Evolutionary conservation across 2,113 vertebrate species (phyloP).

Genomic region (Typhlomys cinereus): DNA sequence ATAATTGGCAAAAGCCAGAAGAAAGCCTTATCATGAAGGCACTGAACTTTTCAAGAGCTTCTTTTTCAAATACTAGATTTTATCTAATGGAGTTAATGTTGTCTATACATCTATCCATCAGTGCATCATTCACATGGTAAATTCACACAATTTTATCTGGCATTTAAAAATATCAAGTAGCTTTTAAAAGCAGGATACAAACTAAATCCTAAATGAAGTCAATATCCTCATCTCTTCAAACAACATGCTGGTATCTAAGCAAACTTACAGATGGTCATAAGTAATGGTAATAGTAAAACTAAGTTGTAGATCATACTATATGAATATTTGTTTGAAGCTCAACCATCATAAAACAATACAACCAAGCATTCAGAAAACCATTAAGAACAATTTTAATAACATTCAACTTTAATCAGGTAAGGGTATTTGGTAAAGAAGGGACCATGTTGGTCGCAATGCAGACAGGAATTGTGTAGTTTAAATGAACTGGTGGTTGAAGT

Average conservation of each 20-base stretch:
- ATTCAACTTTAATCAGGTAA: neutral
- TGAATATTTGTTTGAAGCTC: constrained; percentile 17
- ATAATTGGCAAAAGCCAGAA: neutral
- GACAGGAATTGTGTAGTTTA: constrained; percentile 1
- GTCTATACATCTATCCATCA: neutral
- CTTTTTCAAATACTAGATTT: neutral
- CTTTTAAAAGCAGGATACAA: neutral
- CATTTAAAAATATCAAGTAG: neutral
- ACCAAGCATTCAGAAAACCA: neutral
- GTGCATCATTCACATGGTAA: neutral
- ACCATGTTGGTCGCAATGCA: neutral
- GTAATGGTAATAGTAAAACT: neutral
- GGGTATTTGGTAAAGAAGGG: constrained; percentile 2
- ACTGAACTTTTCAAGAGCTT: neutral
- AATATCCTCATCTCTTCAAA: neutral
- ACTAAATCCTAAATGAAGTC: constrained; percentile 19
- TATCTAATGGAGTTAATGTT: neutral
- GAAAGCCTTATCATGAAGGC: neutral
- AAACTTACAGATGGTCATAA: neutral
- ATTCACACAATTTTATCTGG: neutral
- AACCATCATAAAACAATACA: neutral
- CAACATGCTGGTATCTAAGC: neutral
- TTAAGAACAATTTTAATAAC: neutral
- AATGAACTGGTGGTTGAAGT: neutral
- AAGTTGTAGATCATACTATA: neutral